phyloP scores from a whole-genome alignment of 2,113 vertebrate genomes.

The Platichthys flesus region DNA sequence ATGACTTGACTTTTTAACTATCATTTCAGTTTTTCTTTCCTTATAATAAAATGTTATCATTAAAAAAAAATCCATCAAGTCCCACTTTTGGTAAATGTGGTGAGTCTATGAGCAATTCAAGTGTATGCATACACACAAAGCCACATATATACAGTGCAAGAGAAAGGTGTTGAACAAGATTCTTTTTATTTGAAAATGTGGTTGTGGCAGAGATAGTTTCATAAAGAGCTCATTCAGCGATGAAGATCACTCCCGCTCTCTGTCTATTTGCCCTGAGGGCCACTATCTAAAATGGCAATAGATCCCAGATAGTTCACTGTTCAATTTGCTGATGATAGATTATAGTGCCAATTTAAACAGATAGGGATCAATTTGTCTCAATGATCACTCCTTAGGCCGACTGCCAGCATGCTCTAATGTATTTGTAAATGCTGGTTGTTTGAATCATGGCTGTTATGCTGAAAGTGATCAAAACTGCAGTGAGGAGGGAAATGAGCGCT shows the following conservation, averaged over 20 bases:
- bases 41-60: conserved; percentile 8
- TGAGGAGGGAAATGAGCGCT: conserved; percentile 33
- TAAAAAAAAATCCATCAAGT: not conserved
- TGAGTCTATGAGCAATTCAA: not conserved
- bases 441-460: conserved; percentile 47
- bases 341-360: conserved; percentile 97
- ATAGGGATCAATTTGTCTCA: conserved; percentile 99
- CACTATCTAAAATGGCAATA: conserved; percentile 88
- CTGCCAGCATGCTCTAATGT: conserved; percentile 86
- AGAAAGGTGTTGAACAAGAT: not conserved
- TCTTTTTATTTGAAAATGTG: conserved; percentile 4
- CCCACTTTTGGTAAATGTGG: not conserved
- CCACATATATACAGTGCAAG: not conserved
- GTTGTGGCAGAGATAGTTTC: conserved; percentile 11
- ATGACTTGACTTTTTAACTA: not conserved
- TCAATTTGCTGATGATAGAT: conserved; percentile 97
- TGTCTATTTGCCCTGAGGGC: conserved; percentile 88
- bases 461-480: conserved; percentile 60
- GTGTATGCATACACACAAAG: not conserved
- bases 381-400: conserved; percentile 96
- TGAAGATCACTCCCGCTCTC: conserved; percentile 82
- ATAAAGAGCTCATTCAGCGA: conserved; percentile 71
- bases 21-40: not conserved
- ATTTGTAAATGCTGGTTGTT: conserved; percentile 80
- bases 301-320: conserved; percentile 93